Base-by-base conservation (phyloP, 2,888 invertebrate species). In the Gastrophysa polygoni region DNA sequence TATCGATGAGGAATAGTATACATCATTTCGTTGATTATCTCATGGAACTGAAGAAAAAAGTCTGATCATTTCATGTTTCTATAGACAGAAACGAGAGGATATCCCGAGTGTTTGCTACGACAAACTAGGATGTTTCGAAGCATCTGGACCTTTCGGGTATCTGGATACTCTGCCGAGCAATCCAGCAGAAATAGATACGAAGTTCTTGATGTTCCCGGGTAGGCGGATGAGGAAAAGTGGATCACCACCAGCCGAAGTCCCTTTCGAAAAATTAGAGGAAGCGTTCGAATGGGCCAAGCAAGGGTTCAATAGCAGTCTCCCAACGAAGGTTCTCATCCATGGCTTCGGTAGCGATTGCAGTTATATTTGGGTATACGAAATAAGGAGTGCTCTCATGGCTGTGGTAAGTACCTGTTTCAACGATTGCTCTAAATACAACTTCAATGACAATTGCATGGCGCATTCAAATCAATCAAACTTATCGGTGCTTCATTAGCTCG, bases 301-400 rank as follows among this genome's bases (percentile, higher is more conserved):
- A 17, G 86, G 88, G 21, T 91, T 91, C 79, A 89, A 91, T 77
- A 81, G 86, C 4, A 85, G 85, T 52, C 82, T 85, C 2, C 88
- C 89, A 0, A 91, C 91, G 11, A 87, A 95, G 74, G 88, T 96
- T 63, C 91, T 97, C 73, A 93, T 96, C 0, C 96, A 97, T 77
- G 96, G 96, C 1, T 97, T 97, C 78, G 95, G 95, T 0, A 93
- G 94, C 61, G 92, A 92, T 75, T 96, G 95, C 78, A 89, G 91
- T 57, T 91, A 94, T 76, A 91, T 95, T 17, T 97, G 97, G 97
- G 92, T 96, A 10, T 92, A 94, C 77, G 93, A 95, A 81, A 95
- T 96, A 91, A 87, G 95, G 61, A 92, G 93, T 21, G 95, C 95
- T 5, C 84, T 96, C 14, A 91, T 96, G 88, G 91, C 93, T 56